A percentile compares a stretch with the other conserved stretches of the same genome.
Evolutionary conservation across 2,797 vertebrate genomes (phyloP).

Genomic region (Tragelaphus eurycerus): DNA sequence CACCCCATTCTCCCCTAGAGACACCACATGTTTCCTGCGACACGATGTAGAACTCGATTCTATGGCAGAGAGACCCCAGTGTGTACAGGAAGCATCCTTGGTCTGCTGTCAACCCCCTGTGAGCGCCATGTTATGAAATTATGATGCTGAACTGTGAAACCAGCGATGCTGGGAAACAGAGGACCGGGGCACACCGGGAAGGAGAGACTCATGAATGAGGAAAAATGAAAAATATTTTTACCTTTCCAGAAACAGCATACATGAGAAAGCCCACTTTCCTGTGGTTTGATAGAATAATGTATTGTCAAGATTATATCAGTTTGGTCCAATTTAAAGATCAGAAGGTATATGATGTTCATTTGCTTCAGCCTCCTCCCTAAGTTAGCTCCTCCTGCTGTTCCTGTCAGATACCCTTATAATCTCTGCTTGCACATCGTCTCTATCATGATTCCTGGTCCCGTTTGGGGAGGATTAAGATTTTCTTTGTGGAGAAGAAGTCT

Average conservation of each 20-base stretch:
- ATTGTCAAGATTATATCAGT: neutral
- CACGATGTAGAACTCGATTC: fast-evolving
- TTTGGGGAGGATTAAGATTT: neutral
- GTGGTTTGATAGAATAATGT: neutral
- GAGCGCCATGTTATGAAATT: neutral
- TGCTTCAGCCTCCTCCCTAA: neutral
- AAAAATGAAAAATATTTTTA: neutral
- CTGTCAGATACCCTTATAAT: fast-evolving
- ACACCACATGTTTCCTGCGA: neutral
- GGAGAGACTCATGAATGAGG: neutral
- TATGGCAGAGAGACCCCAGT: too few relatives aligned
- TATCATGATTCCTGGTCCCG: fast-evolving
- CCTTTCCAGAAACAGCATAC: neutral
- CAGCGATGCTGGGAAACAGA: neutral
- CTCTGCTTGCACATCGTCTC: neutral
- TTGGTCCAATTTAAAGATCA: neutral
- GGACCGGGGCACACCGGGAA: fast-evolving
- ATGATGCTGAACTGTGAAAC: neutral
- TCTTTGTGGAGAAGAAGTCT: neutral
- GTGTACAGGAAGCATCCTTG: neutral
- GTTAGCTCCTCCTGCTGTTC: neutral
- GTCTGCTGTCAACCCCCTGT: neutral
- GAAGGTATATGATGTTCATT: neutral
- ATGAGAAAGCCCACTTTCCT: neutral
- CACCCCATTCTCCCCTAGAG: fast-evolving